Conservation (phyloP, 2,888 invertebrate species). For the Cephalotes varians region DNA sequence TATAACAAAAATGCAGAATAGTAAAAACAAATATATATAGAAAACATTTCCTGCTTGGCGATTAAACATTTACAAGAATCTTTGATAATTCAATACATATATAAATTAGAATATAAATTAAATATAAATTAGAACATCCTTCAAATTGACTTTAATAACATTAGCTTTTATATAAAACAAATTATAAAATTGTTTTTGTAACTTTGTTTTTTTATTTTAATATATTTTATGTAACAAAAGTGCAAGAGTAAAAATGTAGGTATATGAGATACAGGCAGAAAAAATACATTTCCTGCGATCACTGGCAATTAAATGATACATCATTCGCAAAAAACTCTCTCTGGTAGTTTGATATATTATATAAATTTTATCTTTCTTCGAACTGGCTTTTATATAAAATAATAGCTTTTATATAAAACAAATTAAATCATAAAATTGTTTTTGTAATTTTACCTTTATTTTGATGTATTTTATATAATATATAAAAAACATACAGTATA, state of each 20-base stretch:
- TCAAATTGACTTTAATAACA: background rate
- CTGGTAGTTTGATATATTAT: background rate
- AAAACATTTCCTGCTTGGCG: background rate
- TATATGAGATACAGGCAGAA: background rate
- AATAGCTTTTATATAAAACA: background rate
- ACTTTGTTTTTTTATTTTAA: background rate
- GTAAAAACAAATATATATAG: background rate
- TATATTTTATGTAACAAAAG: background rate
- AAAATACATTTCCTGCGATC: background rate
- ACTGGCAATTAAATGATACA: background rate
- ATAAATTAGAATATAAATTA: too few relatives aligned
- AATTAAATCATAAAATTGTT: slow-evolving; percentile 7
- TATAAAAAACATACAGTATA: background rate
- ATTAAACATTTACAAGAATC: background rate
- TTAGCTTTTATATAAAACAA: background rate
- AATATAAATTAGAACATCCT: too few relatives aligned
- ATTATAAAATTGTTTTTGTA: background rate
- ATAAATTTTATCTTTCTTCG: background rate
- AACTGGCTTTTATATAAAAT: background rate
- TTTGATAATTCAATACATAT: background rate
- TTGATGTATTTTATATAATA: background rate
- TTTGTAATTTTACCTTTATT: background rate
- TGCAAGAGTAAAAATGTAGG: background rate
- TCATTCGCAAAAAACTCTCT: background rate
- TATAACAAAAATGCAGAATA: background rate